Evolutionary conservation across 2,797 vertebrate genomes (phyloP), one percentile per base, ranked within the genome.

Genomic region (Thalassophryne amazonica): DNA sequence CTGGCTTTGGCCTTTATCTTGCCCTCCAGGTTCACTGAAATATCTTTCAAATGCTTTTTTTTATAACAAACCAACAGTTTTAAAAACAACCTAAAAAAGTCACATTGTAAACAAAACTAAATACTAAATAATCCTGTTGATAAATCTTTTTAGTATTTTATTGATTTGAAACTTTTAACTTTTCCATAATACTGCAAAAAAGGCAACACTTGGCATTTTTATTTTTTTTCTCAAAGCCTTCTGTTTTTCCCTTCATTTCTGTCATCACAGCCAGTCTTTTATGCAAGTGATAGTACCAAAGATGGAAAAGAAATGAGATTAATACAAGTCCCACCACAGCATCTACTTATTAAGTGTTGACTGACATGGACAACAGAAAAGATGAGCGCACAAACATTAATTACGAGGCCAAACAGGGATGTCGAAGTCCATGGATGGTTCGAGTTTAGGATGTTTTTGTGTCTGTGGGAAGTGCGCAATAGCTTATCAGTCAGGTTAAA

Each of bases 401-500:
- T 39, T 32, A 16, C 22, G 31, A 13, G 6, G 33, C n/a, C 11
- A 8, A 22, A 42, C 18, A 39, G 38, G 50, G 53, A 64, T 67
- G 54, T 1, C 1, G 24, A 63, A 56, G 43, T 41, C 34, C 13
- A 33, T 50, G 13, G 36, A 60, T 10, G 28, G 21, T 34, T 49
- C 30, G 28, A 21, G 22, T 36, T 73, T 53, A 43, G 70, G 65
- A 80, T 77, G 71, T 80, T 70, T 64, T 61, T 58, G 57, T 51
- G 12, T 48, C 59, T 14, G 70, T 41, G 70, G 73, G 69, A 84
- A 84, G 67, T 81, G 64, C 59, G 64, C 65, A 79, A 20, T 46
- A 3, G 38, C 78, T 85, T 85, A 85, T 83, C 82, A 77, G 74
- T 69, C 62, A 70, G 60, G 76, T 83, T 70, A 74, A 84, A 81